A percentile compares a stretch with the other conserved stretches of the same genome.
Evolutionary conservation across 2,113 vertebrate species (phyloP).

Genomic region (Oryzias javanicus): DNA sequence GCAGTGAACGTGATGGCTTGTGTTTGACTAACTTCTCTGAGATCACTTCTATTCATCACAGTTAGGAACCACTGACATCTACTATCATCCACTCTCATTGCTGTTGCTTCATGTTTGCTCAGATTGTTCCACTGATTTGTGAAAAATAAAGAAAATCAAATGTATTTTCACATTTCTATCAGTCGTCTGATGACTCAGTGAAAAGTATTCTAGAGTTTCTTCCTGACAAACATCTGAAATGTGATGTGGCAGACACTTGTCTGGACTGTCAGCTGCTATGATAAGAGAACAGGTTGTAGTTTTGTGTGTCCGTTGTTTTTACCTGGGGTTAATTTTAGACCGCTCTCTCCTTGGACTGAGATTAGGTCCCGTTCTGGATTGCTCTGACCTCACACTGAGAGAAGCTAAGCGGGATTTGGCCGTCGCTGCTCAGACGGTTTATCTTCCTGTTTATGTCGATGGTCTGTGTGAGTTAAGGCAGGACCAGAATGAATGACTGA

Average conservation of each 20-base stretch:
- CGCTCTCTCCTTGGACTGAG: conserved; percentile 54
- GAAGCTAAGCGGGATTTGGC: conserved; percentile 74
- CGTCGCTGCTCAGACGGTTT: conserved; percentile 65
- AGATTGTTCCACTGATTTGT: too few relatives aligned
- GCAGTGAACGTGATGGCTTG: too few relatives aligned
- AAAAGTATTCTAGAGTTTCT: too few relatives aligned
- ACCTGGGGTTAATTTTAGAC: conserved; percentile 70
- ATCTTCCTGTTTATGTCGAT: conserved; percentile 59
- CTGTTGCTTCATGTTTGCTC: too few relatives aligned
- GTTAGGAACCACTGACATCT: too few relatives aligned
- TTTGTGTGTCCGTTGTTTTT: conserved; percentile 50
- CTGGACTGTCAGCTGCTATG: conserved; percentile 21
- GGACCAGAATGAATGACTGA: conserved; percentile 28
- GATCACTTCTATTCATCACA: too few relatives aligned
- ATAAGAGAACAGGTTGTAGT: conserved; percentile 6
- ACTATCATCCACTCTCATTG: too few relatives aligned
- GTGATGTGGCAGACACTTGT: neutral
- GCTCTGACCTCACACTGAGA: conserved; percentile 69
- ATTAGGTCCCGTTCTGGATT: conserved; percentile 68
- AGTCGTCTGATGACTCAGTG: too few relatives aligned
- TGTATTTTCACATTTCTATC: too few relatives aligned
- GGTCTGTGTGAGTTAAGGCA: conserved; percentile 29
- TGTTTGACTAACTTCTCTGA: too few relatives aligned
- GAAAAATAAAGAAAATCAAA: too few relatives aligned
- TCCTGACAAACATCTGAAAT: too few relatives aligned